These are phyloP conservation scores for Notospermus geniculatus DNA, from an alignment of 1,140 invertebrate species.

Conservation along the genomic window DNA sequence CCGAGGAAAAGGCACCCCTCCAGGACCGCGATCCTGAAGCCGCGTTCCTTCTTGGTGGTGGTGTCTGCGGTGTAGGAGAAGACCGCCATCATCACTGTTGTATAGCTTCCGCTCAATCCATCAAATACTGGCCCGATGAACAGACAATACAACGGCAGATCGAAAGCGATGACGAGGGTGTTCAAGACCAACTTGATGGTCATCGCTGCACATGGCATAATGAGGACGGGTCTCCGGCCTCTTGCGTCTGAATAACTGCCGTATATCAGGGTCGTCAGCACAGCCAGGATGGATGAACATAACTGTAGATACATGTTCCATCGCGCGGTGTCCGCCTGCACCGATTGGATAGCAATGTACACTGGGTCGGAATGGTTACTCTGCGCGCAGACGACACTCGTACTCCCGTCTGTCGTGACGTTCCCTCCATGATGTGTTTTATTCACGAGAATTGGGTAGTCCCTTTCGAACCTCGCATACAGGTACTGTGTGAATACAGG, in stretches of 20 bases:
- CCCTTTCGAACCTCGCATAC: too few species aligned
- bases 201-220: neutral
- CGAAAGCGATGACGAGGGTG: neutral
- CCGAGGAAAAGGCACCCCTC: neutral
- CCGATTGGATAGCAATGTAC: neutral
- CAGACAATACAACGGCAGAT: neutral
- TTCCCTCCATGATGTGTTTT: too few species aligned
- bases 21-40: neutral
- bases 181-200: neutral
- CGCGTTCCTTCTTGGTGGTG: neutral
- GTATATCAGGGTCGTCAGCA: neutral
- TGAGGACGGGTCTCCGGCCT: neutral
- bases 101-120: neutral
- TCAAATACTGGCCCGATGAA: neutral
- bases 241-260: neutral
- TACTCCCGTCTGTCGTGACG: too few species aligned
- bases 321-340: neutral
- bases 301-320: neutral
- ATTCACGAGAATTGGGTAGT: too few species aligned
- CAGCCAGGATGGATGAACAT: neutral
- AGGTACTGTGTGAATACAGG: too few species aligned
- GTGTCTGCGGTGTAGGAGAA: constrained; percentile 8
- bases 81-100: neutral
- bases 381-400: too few species aligned
- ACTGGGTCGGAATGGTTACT: neutral